Conservation (phyloP, 53 echinoderm and acorn worm species). For the Stichopus horrens region DNA sequence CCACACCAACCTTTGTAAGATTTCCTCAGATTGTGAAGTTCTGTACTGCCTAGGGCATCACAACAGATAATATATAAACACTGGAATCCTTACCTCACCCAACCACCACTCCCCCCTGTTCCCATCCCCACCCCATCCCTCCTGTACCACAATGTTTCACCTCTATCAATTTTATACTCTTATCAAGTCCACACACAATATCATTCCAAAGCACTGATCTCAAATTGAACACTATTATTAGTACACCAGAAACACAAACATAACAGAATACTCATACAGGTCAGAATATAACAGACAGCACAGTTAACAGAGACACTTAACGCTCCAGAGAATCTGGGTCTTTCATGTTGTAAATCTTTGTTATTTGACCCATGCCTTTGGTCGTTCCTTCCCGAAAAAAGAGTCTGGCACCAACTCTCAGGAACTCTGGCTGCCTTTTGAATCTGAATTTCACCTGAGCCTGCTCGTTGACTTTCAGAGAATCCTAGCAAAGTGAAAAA, state of each 20-base stretch:
- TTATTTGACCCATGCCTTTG: conserved; percentile 88
- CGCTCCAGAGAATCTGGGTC: background rate
- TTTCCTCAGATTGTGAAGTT: too few relatives aligned
- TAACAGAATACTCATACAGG: background rate
- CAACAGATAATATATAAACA: too few relatives aligned
- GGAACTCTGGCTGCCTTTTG: conserved; percentile 78
- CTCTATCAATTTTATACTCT: too few relatives aligned
- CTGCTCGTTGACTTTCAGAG: conserved; percentile 80
- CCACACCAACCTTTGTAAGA: too few relatives aligned
- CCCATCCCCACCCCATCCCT: too few relatives aligned
- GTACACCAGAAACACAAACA: background rate
- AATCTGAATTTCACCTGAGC: conserved; percentile 87
- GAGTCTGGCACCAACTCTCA: conserved; percentile 77
- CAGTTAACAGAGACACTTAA: background rate
- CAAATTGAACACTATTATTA: too few relatives aligned
- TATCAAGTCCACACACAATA: too few relatives aligned
- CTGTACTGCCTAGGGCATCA: too few relatives aligned
- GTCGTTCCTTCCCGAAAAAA: conserved; percentile 91
- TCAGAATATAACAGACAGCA: background rate
- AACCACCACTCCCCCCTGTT: too few relatives aligned
- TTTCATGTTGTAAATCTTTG: conserved; percentile 51
- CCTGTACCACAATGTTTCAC: too few relatives aligned
- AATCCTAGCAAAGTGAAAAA: conserved; percentile 11
- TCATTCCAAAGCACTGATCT: too few relatives aligned
- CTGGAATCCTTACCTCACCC: too few relatives aligned